These are phyloP conservation scores for Ennomos quercinarius DNA, from an alignment of 2,888 invertebrate genomes.

Conservation along the genomic window DNA sequence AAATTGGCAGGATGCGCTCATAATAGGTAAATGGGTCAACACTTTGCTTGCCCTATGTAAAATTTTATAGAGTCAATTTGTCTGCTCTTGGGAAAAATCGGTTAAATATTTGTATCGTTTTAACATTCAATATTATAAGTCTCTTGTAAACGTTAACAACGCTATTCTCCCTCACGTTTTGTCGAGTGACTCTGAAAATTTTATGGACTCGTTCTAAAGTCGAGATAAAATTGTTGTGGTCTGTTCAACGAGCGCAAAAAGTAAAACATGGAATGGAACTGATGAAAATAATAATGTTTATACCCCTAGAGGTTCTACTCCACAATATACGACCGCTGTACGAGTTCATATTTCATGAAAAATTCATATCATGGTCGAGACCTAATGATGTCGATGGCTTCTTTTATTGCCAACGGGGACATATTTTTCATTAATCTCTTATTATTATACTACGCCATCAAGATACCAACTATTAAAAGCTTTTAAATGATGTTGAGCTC, in stretches of 20 bases:
- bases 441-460: constrained; percentile 62
- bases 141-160: constrained; percentile 5
- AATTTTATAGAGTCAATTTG: constrained; percentile 39
- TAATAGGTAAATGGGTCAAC: constrained; percentile 75
- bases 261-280: constrained; percentile 58
- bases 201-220: constrained; percentile 50
- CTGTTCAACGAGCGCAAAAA: constrained; percentile 63
- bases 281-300: constrained; percentile 68
- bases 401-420: constrained; percentile 75
- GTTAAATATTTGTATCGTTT: neutral
- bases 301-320: constrained; percentile 54
- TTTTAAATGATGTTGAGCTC: constrained; percentile 21
- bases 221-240: constrained; percentile 64
- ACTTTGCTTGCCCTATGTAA: constrained; percentile 55
- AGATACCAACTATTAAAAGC: constrained; percentile 37
- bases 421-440: constrained; percentile 78
- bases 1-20: constrained; percentile 79
- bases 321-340: constrained; percentile 64
- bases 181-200: constrained; percentile 42
- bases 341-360: constrained; percentile 81
- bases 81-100: neutral
- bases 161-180: constrained; percentile 58
- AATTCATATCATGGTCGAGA: constrained; percentile 76
- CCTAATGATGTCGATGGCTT: constrained; percentile 80
- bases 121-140: neutral